Evolutionary conservation across 2,888 invertebrate genomes (phyloP).

Genomic region (Dicranocentrus wangi): DNA sequence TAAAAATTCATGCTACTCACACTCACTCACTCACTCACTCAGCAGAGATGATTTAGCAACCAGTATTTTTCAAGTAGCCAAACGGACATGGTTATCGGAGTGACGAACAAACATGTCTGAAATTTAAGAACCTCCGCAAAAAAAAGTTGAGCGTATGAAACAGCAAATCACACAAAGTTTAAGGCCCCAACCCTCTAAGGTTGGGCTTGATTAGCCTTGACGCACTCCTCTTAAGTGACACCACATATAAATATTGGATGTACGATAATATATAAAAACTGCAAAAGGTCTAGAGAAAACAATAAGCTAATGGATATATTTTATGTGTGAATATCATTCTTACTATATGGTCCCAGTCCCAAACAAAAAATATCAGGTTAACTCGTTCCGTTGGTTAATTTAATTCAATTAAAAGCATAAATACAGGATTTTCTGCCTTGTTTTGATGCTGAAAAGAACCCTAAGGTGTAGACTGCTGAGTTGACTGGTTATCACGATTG

Average conservation of each 20-base stretch:
- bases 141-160: not conserved
- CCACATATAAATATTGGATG: too few relatives aligned
- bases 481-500: conserved; percentile 49
- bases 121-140: too few relatives aligned
- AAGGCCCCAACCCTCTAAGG: not conserved
- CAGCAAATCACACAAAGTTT: not conserved
- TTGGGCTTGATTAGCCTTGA: not conserved
- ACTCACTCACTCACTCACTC: too few relatives aligned
- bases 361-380: conserved; percentile 22
- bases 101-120: too few relatives aligned
- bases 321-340: not conserved
- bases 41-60: too few relatives aligned
- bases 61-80: too few relatives aligned
- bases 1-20: too few relatives aligned
- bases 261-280: too few relatives aligned
- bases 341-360: not conserved
- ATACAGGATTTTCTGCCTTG: conserved; percentile 52
- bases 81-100: too few relatives aligned
- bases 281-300: too few relatives aligned
- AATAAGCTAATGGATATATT: too few relatives aligned
- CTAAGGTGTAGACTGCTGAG: conserved; percentile 50
- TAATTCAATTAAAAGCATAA: conserved; percentile 54
- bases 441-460: conserved; percentile 34
- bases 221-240: conserved; percentile 12
- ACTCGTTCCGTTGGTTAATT: conserved; percentile 48